Conservation (phyloP, 1,140 invertebrate species). For the Diprion similis region DNA sequence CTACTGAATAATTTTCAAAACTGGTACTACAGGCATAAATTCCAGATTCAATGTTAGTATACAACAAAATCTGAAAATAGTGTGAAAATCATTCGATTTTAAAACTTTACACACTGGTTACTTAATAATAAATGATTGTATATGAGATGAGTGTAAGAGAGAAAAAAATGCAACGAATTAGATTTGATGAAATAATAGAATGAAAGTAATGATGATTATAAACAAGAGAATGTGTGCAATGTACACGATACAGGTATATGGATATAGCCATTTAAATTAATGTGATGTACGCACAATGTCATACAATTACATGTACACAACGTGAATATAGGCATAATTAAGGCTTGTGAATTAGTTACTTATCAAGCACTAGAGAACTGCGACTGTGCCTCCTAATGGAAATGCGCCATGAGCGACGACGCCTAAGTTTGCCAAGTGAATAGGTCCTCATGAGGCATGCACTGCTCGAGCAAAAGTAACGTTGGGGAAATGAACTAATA, state of each 20-base stretch:
- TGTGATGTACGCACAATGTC: constrained; percentile 32
- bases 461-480: constrained; percentile 26
- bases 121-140: neutral
- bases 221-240: neutral
- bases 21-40: constrained; percentile 15
- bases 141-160: neutral
- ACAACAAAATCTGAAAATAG: too few relatives aligned
- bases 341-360: constrained; percentile 12
- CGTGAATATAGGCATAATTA: constrained; percentile 16
- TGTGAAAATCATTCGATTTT: too few relatives aligned
- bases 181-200: neutral
- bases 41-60: constrained; percentile 16
- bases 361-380: constrained; percentile 11
- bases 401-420: constrained; percentile 19
- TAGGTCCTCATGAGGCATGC: constrained; percentile 42
- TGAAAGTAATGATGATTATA: neutral
- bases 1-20: neutral
- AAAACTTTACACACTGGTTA: constrained; percentile 6
- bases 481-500: constrained; percentile 20
- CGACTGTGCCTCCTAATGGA: constrained; percentile 6
- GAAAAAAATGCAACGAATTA: constrained; percentile 5
- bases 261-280: constrained; percentile 27
- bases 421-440: constrained; percentile 40
- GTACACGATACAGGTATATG: constrained; percentile 36
- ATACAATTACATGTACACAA: constrained; percentile 35